Percentiles rank a stretch among this genome's conserved stretches.
Evolutionary conservation across 1,140 invertebrate genomes (phyloP).

Genomic region (Probaryconus sp.): DNA sequence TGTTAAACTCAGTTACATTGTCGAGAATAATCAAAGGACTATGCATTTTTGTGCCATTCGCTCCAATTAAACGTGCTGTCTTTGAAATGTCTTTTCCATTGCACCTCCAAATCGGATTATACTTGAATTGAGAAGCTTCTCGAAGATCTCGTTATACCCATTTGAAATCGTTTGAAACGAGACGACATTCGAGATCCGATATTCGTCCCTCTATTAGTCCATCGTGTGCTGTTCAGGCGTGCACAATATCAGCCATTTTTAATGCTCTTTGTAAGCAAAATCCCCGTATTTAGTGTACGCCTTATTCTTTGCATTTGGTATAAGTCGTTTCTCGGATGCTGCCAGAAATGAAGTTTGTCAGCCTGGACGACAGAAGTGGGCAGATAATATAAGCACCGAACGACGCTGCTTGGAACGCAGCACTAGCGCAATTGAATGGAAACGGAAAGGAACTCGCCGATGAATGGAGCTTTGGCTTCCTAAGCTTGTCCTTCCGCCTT

Average conservation of each 20-base stretch:
- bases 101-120: constrained; percentile 59
- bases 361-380: constrained; percentile 32
- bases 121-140: constrained; percentile 53
- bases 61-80: constrained; percentile 49
- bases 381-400: constrained; percentile 56
- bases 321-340: constrained; percentile 42
- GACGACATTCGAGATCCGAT: constrained; percentile 31
- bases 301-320: constrained; percentile 38
- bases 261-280: constrained; percentile 68
- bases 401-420: constrained; percentile 33
- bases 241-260: constrained; percentile 63
- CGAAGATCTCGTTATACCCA: constrained; percentile 57
- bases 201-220: constrained; percentile 23
- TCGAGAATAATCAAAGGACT: constrained; percentile 40
- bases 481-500: constrained; percentile 72
- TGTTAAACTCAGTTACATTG: constrained; percentile 26
- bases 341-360: constrained; percentile 58
- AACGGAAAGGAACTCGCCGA: constrained; percentile 61
- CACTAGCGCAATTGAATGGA: constrained; percentile 67
- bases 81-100: constrained; percentile 41
- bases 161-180: constrained; percentile 45
- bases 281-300: constrained; percentile 60
- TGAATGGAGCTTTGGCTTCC: constrained; percentile 66
- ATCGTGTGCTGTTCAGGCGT: constrained; percentile 29
- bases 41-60: constrained; percentile 42